Percentiles rank a stretch among this genome's conserved stretches.
Conservation (phyloP, 92 coral and sea anemone species). For the Umimayanthus chanpuru region DNA sequence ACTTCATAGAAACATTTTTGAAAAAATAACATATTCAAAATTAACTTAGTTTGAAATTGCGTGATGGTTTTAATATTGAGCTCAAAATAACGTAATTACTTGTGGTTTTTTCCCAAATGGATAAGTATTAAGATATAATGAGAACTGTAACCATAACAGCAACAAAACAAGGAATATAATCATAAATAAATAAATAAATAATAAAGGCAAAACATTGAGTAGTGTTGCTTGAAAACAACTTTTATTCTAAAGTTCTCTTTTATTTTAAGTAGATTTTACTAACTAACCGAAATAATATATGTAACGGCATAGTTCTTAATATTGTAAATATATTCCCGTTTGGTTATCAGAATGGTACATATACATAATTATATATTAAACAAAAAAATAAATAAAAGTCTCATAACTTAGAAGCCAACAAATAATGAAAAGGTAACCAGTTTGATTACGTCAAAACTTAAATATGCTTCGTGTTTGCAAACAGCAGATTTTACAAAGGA, state of each 20-base stretch:
- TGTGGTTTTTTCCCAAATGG: neutral
- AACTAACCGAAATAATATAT: neutral
- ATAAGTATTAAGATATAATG: too few relatives aligned
- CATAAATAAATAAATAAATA: too few relatives aligned
- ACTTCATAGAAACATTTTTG: too few relatives aligned
- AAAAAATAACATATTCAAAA: neutral
- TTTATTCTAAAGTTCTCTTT: neutral
- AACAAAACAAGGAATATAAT: neutral
- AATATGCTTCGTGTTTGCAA: neutral
- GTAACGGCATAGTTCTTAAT: too few relatives aligned
- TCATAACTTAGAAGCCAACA: neutral
- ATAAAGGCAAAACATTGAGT: neutral
- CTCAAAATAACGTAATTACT: neutral
- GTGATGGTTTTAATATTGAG: neutral
- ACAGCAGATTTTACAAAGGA: neutral
- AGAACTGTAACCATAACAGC: neutral
- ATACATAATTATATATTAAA: too few relatives aligned
- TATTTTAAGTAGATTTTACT: too few relatives aligned
- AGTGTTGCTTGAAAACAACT: neutral
- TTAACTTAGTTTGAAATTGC: neutral
- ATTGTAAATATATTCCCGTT: neutral
- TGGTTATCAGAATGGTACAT: too few relatives aligned
- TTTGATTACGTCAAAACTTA: too few relatives aligned
- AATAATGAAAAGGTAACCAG: neutral
- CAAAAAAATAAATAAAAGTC: too few relatives aligned